phyloP scores from a whole-genome alignment of 53 echinoderm and acorn worm species.

The Antedon mediterranea region DNA sequence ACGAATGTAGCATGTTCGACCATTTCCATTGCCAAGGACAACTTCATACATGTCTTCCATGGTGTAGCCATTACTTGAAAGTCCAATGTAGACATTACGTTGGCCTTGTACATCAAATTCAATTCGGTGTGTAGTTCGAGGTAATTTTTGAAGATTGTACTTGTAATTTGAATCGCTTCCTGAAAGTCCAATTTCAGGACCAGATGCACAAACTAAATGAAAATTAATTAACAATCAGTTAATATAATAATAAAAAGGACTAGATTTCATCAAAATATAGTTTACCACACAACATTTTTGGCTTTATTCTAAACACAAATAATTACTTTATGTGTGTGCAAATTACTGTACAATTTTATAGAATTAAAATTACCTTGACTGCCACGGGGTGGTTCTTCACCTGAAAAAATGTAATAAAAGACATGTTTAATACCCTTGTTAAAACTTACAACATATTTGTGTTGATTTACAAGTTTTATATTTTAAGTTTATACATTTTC shows the following conservation, averaged over 20 bases:
- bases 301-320: too few species aligned
- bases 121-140: slow-evolving; percentile 18
- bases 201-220: background rate
- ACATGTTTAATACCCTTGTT: too few species aligned
- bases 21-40: background rate
- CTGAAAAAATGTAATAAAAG: background rate
- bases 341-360: too few species aligned
- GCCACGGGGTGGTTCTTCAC: background rate
- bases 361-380: background rate
- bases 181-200: background rate
- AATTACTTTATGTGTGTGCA: too few species aligned
- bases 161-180: background rate
- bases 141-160: background rate
- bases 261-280: too few species aligned
- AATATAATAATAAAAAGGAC: too few species aligned
- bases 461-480: too few species aligned
- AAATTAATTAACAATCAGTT: too few species aligned
- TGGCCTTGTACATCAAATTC: slow-evolving; percentile 5
- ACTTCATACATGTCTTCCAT: slow-evolving; percentile 10
- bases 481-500: too few species aligned
- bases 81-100: slow-evolving; percentile 3
- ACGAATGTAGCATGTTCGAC: background rate
- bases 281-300: too few species aligned
- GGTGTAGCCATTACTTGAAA: slow-evolving; percentile 1
- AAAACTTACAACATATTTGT: too few species aligned